Base-by-base conservation (phyloP, 2,113 vertebrate genomes). In the Anhinga rufa region DNA sequence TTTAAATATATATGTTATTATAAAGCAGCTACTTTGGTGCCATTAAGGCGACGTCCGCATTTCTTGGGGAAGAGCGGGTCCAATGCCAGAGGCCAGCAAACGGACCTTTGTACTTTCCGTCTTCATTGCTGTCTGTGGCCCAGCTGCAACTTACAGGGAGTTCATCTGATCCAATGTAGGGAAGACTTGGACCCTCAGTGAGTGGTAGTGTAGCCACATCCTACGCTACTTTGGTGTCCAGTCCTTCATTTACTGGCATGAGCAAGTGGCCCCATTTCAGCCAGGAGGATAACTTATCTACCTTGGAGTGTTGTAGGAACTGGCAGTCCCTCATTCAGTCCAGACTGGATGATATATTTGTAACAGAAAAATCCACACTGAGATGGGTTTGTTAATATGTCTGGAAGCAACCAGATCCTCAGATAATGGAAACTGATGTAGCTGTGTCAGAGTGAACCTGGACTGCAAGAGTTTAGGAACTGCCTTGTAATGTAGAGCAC, bases 1-100 rank as follows among this genome's bases (percentile, higher is more conserved):
- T 92, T 95, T 94, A 76, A 92, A 90, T 83, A 42, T 64, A 36
- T 60, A 61, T 44, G 4, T 94, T 90, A 86, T 51, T 86, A 66
- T 75, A 88, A 90, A 51, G 74, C 49, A 91, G 51, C 32, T 83
- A 40, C 34, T 82, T 69, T 69, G 10, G 31, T 93, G 54, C 51
- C 38, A 36, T 66, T 86, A 96, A 58, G 28, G 29, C 0, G 0
- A 72, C 1, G 5, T 52, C 62, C 77, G 44, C 9, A 7, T 88
- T 92, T 92, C 49, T 44, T 69, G 7, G n/a, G 48, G 86, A 92
- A 60, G 18, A 71, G 44, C 2, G 2, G 10, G n/a, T 82, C 17
- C 32, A 34, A 5, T 9, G 36, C 29, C 31, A 79, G 69, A 76
- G n/a, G 48, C 20, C 44, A 79, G 80, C 51, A 86, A 82, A 68